These are phyloP conservation scores for Nycteola revayana DNA, from an alignment of 2,888 invertebrate genomes.

Conservation along the genomic window DNA sequence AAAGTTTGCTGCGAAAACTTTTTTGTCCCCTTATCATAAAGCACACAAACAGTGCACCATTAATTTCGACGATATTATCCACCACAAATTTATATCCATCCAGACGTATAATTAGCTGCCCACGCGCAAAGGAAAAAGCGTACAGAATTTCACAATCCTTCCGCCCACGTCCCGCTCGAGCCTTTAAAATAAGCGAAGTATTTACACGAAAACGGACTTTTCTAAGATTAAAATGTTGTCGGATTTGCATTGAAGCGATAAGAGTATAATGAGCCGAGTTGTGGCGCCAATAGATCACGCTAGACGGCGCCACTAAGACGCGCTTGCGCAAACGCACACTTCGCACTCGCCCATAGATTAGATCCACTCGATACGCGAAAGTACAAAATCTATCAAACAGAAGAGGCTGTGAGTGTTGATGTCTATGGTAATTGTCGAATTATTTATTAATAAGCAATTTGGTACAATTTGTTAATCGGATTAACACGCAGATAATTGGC, in stretches of 20 bases:
- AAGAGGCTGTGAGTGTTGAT: no score
- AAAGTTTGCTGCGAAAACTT: no score
- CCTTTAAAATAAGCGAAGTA: constrained; percentile 53
- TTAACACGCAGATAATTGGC: no score
- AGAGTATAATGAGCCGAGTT: constrained; percentile 57
- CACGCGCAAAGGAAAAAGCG: constrained; percentile 66
- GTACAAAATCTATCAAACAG: constrained; percentile 21
- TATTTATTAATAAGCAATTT: no score
- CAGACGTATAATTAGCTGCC: constrained; percentile 70
- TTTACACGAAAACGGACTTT: constrained; percentile 56
- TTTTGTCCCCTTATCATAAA: constrained; percentile 35
- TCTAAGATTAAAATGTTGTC: constrained; percentile 58
- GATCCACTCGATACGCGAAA: constrained; percentile 29
- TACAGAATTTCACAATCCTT: constrained; percentile 65
- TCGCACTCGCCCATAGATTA: constrained; percentile 42
- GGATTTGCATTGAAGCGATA: constrained; percentile 71
- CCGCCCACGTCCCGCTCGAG: constrained; percentile 43
- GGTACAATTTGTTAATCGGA: no score
- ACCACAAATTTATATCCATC: constrained; percentile 60
- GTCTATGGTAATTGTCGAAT: no score
- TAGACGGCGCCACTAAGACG: constrained; percentile 68
- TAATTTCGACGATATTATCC: constrained; percentile 53
- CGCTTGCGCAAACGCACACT: constrained; percentile 53
- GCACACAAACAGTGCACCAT: constrained; percentile 42
- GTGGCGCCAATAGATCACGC: constrained; percentile 68